phyloP scores from a whole-genome alignment of 2,888 invertebrate genomes.

The Tenthredo mesomela region DNA sequence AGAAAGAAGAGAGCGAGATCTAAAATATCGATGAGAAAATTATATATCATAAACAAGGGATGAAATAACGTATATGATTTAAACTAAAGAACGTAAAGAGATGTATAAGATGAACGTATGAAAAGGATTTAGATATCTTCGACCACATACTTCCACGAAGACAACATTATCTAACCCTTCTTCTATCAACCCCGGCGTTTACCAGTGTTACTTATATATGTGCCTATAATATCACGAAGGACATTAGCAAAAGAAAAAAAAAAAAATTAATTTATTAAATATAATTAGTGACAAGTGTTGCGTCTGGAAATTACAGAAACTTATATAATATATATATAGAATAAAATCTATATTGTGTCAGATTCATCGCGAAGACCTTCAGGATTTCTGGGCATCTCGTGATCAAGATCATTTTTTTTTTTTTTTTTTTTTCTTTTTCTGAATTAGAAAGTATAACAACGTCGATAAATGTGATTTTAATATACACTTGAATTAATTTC shows the following conservation, averaged over 20 bases:
- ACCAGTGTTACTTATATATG: slow-evolving; percentile 33
- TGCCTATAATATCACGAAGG: neutral
- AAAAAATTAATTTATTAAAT: too few relatives aligned
- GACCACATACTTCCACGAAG: neutral
- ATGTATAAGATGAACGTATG: neutral
- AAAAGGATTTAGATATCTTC: neutral
- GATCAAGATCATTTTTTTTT: too few relatives aligned
- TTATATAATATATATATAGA: too few relatives aligned
- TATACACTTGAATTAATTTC: neutral
- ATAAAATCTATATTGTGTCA: neutral
- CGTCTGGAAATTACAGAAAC: neutral
- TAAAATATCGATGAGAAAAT: neutral
- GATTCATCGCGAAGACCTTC: neutral
- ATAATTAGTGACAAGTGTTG: slow-evolving; percentile 11
- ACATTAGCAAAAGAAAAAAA: neutral
- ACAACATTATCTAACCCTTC: neutral
- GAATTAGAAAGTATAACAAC: neutral
- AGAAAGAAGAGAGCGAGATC: neutral
- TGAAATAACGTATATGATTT: neutral
- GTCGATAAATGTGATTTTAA: neutral
- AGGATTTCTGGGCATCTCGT: neutral
- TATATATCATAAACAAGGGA: neutral
- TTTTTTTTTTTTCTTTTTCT: too few relatives aligned
- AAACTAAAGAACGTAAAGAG: neutral
- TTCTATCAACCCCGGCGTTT: neutral